Conservation (phyloP, 2,797 vertebrate species). For the Pipistrellus kuhlii region DNA sequence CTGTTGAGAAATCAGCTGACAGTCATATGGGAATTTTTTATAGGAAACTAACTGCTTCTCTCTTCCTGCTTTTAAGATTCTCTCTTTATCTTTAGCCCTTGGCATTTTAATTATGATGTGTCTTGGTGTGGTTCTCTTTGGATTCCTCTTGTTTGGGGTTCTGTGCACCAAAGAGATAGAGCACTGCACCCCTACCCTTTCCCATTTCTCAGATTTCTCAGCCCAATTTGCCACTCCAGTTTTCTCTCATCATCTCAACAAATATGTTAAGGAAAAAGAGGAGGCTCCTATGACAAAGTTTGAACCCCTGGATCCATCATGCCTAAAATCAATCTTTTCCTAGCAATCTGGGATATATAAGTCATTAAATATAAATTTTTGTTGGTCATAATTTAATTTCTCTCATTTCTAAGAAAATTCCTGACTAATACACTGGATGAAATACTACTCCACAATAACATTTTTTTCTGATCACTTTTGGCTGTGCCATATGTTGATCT, state of each 20-base stretch:
- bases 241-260: background rate
- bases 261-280: background rate
- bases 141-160: no score
- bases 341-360: background rate
- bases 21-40: no score
- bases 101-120: no score
- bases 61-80: no score
- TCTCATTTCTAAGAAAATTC: background rate
- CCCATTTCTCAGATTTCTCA: slow-evolving; percentile 7
- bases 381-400: background rate
- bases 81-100: no score
- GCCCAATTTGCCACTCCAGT: background rate
- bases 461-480: background rate
- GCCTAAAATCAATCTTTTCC: slow-evolving; percentile 6
- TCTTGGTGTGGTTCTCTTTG: no score
- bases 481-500: background rate
- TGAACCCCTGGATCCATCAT: background rate
- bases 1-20: no score
- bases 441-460: background rate
- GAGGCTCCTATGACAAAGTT: background rate
- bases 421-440: background rate
- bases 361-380: background rate
- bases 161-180: background rate
- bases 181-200: background rate
- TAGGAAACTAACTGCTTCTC: no score